These are phyloP conservation scores for Shinisaurus crocodilurus DNA, from an alignment of 2,113 vertebrate species.

Conservation along the genomic window DNA sequence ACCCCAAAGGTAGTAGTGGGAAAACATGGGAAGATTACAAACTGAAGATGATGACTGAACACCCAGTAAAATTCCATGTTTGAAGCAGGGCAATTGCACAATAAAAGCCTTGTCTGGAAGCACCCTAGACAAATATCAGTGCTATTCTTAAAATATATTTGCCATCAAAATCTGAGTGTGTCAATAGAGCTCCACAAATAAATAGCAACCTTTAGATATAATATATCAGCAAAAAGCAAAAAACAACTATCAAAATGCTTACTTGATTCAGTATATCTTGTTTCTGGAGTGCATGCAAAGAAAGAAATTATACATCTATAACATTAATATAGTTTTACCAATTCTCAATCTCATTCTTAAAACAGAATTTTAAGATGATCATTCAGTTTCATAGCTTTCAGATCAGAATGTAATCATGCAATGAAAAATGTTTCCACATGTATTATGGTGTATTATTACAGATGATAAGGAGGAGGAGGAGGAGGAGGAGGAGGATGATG, in stretches of 20 bases:
- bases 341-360: conserved; percentile 41
- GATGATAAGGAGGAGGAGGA: too few relatives aligned
- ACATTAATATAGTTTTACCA: conserved; percentile 60
- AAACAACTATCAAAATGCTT: conserved; percentile 69
- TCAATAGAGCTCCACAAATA: conserved; percentile 21
- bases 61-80: too few relatives aligned
- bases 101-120: too few relatives aligned
- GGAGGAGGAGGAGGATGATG: too few relatives aligned
- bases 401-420: conserved; percentile 36
- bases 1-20: too few relatives aligned
- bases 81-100: too few relatives aligned
- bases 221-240: conserved; percentile 42
- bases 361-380: conserved; percentile 51
- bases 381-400: conserved; percentile 46
- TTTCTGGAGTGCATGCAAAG: conserved; percentile 84
- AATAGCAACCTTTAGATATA: conserved; percentile 47
- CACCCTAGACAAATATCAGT: neutral
- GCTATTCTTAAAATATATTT: conserved; percentile 34
- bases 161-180: conserved; percentile 20
- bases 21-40: too few relatives aligned
- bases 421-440: neutral
- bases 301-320: conserved; percentile 71
- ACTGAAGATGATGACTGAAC: too few relatives aligned
- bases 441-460: too few relatives aligned
- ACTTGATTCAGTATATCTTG: conserved; percentile 96